These are phyloP conservation scores for Anadara kagoshimensis DNA, from an alignment of 1,140 invertebrate genomes.

Conservation along the genomic window DNA sequence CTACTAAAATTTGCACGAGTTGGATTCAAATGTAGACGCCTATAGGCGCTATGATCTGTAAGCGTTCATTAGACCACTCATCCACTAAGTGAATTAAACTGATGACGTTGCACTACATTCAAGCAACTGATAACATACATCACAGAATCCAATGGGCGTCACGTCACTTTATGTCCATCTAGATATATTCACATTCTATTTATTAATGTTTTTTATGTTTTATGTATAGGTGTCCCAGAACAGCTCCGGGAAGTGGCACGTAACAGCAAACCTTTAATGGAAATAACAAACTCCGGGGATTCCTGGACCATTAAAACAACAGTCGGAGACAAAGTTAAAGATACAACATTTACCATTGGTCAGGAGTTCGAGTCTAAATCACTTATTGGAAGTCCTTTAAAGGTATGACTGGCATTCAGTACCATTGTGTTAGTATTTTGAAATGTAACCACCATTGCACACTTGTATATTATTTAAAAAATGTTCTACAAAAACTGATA, in stretches of 20 bases:
- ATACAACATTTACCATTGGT: slow-evolving; percentile 47
- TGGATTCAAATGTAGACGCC: too few species aligned
- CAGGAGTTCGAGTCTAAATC: slow-evolving; percentile 52
- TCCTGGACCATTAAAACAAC: slow-evolving; percentile 83
- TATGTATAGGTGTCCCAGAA: slow-evolving; percentile 82
- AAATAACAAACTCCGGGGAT: slow-evolving; percentile 82
- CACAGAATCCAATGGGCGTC: background rate
- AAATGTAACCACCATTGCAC: background rate
- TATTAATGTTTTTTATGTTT: background rate
- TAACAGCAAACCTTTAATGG: slow-evolving; percentile 82
- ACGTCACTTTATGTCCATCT: background rate
- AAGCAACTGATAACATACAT: background rate
- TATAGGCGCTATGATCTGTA: too few species aligned
- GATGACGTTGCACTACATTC: background rate
- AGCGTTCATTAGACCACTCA: background rate
- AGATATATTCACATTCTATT: background rate
- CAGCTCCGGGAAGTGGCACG: slow-evolving; percentile 84
- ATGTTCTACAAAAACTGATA: too few species aligned
- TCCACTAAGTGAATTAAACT: too few species aligned
- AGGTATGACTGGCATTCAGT: slow-evolving; percentile 32
- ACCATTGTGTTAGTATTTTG: background rate
- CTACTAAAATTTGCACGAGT: too few species aligned
- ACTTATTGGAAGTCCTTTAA: slow-evolving; percentile 48
- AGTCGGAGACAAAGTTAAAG: slow-evolving; percentile 53
- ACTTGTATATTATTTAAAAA: background rate